Conservation (phyloP, 1,140 invertebrate species). For the Drosophila tsacasi region DNA sequence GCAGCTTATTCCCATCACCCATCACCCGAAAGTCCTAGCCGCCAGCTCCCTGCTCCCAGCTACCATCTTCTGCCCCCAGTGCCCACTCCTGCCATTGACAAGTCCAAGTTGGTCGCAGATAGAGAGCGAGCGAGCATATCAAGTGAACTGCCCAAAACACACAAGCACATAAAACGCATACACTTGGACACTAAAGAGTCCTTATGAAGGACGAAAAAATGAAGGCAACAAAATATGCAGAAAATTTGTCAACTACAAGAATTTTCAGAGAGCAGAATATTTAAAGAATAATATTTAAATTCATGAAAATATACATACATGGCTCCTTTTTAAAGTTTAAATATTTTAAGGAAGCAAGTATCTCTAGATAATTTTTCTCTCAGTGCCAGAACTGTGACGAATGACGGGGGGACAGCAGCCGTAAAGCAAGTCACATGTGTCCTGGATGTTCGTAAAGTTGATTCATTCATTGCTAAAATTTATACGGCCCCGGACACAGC, state of each 20-base stretch:
- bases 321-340: not conserved
- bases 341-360: not conserved
- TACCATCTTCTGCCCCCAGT: not conserved
- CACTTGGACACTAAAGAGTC: not conserved
- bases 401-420: conserved; percentile 16
- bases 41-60: not conserved
- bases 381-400: conserved; percentile 16
- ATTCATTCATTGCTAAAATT: conserved; percentile 79
- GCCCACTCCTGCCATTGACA: conserved; percentile 67
- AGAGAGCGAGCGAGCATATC: conserved; percentile 53
- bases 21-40: conserved; percentile 4
- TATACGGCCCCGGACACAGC: conserved; percentile 59
- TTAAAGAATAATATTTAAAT: not conserved
- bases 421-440: conserved; percentile 74
- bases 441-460: conserved; percentile 75
- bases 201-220: not conserved
- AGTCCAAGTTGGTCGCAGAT: conserved; percentile 67
- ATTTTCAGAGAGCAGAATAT: not conserved
- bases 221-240: not conserved
- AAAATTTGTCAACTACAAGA: too few relatives aligned
- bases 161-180: conserved; percentile 52
- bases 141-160: conserved; percentile 71
- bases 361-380: not conserved
- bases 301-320: too few relatives aligned
- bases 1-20: conserved; percentile 59